Evolutionary conservation across 2,888 invertebrate genomes (phyloP), one percentile per base, ranked within the genome.

Genomic region (Athetis lepigone): DNA sequence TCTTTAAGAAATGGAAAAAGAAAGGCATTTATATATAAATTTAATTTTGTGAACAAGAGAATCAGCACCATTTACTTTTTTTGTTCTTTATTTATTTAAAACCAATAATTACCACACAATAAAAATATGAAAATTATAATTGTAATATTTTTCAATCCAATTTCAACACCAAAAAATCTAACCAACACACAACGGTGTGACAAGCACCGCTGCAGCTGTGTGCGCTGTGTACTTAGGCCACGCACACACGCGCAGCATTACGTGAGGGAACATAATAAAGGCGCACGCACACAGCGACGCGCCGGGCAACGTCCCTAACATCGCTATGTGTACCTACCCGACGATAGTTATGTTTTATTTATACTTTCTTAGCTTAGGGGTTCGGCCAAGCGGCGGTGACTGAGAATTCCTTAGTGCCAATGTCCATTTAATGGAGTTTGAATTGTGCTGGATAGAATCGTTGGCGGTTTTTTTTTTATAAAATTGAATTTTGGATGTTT

Each of bases 281-380:
- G 79, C 79, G 70, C 86, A 86, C 92, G 65, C 87, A 84, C 90
- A 85, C 88, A 39, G 50, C 33, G 72, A 61, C 67, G 43, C 71
- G 60, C 61, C 90, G 94, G 93, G 90, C 94, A 94, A 92, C 93
- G 94, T 93, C 94, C 94, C 93, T 88, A 85, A 84, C 87, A n/a
- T 80, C 84, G 84, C 83, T 82, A 81, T 84, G 82, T 82, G 75
- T 80, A 84, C 85, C 79, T 72, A 84, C 84, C 81, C 76, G 80
- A 74, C 71, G 81, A 87, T 92, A 89, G 89, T 93, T 91, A 92
- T 93, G 93, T 94, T 94, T 94, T 94, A 93, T 95, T 94, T 94
- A 94, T 94, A 93, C 93, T 94, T 93, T 94, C 94, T 93, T 93
- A 90, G 84, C 79, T 71, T 71, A 71, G 83, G 88, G 86, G 87